Percentiles rank a stretch among this genome's conserved stretches.
phyloP scores from a whole-genome alignment of 2,888 invertebrate species.

The Acleris emargana region DNA sequence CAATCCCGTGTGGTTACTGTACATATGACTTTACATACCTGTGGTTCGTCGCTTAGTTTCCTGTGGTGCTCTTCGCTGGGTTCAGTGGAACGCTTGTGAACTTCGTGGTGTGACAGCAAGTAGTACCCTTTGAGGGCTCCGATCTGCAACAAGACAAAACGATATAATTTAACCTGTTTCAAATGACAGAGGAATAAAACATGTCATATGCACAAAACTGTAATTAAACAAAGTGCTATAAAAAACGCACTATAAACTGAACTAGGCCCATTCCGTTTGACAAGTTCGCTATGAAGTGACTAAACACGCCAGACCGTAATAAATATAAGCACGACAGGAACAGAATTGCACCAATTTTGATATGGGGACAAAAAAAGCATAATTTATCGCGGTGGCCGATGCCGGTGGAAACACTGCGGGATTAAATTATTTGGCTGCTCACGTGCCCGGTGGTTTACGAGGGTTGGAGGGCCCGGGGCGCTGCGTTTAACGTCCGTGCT shows the following conservation, averaged over 20 bases:
- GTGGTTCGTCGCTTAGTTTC: conserved; percentile 88
- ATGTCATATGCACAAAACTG: too few relatives aligned
- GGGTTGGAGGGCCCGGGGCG: conserved; percentile 40
- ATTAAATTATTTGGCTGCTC: conserved; percentile 60
- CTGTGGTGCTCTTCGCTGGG: conserved; percentile 91
- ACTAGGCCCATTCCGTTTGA: neutral
- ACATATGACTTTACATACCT: conserved; percentile 52
- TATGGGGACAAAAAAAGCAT: conserved; percentile 29
- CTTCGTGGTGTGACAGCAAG: conserved; percentile 92
- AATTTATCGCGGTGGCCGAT: conserved; percentile 35
- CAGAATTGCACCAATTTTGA: conserved; percentile 36
- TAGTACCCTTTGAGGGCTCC: conserved; percentile 94
- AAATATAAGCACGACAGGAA: conserved; percentile 28
- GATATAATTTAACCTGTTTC: conserved; percentile 6
- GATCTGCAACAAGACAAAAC: conserved; percentile 89
- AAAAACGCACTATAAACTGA: too few relatives aligned
- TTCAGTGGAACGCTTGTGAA: conserved; percentile 93
- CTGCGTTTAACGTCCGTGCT: conserved; percentile 48
- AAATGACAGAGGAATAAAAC: too few relatives aligned
- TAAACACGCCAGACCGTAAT: conserved; percentile 29
- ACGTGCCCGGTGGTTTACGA: conserved; percentile 53
- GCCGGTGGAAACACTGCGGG: conserved; percentile 43
- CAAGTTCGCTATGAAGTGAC: neutral
- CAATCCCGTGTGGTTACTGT: too few relatives aligned
- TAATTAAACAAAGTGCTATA: too few relatives aligned